Base-by-base conservation (phyloP, 2,888 invertebrate genomes). In the Dasysyrphus tricinctus region DNA sequence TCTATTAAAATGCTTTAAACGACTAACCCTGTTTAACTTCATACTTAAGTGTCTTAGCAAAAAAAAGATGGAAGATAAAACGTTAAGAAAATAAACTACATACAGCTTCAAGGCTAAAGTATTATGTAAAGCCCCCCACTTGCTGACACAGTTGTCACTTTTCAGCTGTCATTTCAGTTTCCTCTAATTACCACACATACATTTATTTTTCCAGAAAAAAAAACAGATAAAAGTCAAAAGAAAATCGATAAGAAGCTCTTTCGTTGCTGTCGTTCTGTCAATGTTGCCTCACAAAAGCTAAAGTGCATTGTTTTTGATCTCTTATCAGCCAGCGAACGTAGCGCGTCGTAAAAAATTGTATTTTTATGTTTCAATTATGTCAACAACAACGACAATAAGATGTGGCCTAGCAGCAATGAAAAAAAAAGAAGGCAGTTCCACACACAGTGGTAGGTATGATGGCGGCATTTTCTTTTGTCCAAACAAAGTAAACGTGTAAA, bases 261-360 rank as follows among this genome's bases (percentile, higher is more conserved):
- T 51, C 14, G n/a, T 9, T 16, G 34, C 47, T 51, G 54, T 63
- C 63, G n/a, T 14, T 39, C 70, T 65, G 75, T 63, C 72, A 70
- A 24, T 24, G 24, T 24, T 1, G 3, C 67, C 14, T 67, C 42
- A 29, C n/a, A n/a, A n/a, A n/a, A 63, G 51, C 57, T 42, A 70
- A 44, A 54, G 29, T 78, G 78, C 74, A 78, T 78, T 83, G 82
- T 83, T 78, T n/a, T 74, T 69, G 82, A 83, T 83, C 69, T 37
- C 74, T 78, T 83, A 83, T 83, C 82, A 24, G 24, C 0, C 12
- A 54, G 14, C 24, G 1, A 24, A 24, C 1, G 51, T 14, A 54
- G 74, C 54, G 11, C 47, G 59, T 77, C 78, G 78, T 83, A 78
- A 78, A 78, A 73, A 74, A 44, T 49, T 54, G 47, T 61, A 44